Evolutionary conservation across 2,113 vertebrate species (phyloP).

Genomic region (Sporophila hypoxantha): DNA sequence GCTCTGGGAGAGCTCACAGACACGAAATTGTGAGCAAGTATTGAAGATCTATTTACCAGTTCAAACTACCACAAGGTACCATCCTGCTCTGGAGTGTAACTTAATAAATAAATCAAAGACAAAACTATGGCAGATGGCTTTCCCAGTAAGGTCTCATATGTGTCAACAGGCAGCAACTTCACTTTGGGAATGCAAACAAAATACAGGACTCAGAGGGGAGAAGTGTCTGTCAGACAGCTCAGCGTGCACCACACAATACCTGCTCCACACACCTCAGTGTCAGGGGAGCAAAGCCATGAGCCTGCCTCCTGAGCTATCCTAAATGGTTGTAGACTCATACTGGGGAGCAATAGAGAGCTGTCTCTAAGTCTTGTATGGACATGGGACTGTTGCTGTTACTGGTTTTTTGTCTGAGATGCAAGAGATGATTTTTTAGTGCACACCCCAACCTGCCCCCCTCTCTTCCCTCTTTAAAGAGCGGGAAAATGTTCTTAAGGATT

Average conservation of each 20-base stretch:
- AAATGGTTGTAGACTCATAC: neutral
- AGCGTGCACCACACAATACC: accelerated
- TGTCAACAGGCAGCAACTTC: neutral
- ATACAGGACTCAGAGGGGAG: neutral
- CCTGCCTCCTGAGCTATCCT: neutral
- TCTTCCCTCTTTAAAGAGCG: neutral
- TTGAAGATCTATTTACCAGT: neutral
- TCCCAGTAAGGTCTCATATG: neutral
- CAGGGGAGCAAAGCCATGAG: neutral
- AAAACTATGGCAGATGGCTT: neutral
- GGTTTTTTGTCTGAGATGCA: neutral
- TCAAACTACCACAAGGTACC: neutral
- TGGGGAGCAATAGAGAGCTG: neutral
- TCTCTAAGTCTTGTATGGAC: neutral
- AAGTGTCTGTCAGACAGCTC: neutral
- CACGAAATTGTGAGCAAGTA: neutral
- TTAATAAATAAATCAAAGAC: neutral
- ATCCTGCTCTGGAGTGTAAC: neutral
- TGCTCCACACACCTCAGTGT: neutral
- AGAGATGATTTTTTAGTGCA: neutral
- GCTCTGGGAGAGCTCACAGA: neutral
- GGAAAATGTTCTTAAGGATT: neutral
- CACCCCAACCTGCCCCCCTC: too few relatives aligned
- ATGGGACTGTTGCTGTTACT: neutral
- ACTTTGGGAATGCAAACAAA: neutral